Conservation (phyloP, 2,113 vertebrate species). For the Daboia siamensis region DNA sequence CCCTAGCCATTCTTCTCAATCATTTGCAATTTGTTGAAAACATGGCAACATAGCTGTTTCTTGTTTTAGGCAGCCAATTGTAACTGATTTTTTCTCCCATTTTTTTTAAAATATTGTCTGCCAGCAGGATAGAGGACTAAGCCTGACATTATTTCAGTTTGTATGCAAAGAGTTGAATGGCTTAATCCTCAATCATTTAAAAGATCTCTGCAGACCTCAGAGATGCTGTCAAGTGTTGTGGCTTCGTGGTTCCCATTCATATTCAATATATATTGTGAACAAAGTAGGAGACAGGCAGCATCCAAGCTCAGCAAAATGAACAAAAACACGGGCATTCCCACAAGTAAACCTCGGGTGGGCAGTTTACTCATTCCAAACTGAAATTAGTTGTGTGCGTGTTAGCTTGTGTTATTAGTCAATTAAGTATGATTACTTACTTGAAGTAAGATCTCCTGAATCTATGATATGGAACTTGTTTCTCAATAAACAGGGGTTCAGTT, state of each 20-base stretch:
- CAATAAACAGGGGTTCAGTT: neutral
- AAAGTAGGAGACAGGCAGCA: neutral
- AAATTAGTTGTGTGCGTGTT: neutral
- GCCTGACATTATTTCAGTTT: neutral
- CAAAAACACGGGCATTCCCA: neutral
- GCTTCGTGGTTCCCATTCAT: neutral
- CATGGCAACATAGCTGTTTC: neutral
- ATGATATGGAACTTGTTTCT: neutral
- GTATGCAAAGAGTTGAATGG: neutral
- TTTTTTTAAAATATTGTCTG: neutral
- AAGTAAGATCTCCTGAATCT: neutral
- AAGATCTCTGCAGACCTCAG: neutral
- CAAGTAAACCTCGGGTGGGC: neutral
- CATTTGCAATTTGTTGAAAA: neutral
- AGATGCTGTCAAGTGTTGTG: neutral
- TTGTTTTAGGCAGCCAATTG: neutral
- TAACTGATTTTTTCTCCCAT: neutral
- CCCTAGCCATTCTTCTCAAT: neutral
- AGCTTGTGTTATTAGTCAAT: neutral
- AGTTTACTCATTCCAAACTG: neutral
- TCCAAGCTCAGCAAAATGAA: neutral
- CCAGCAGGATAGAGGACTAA: neutral
- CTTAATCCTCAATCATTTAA: neutral
- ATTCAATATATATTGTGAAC: neutral
- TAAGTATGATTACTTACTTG: neutral